Base-by-base conservation (phyloP, 1,140 invertebrate genomes). In the Diachasma alloeum region DNA sequence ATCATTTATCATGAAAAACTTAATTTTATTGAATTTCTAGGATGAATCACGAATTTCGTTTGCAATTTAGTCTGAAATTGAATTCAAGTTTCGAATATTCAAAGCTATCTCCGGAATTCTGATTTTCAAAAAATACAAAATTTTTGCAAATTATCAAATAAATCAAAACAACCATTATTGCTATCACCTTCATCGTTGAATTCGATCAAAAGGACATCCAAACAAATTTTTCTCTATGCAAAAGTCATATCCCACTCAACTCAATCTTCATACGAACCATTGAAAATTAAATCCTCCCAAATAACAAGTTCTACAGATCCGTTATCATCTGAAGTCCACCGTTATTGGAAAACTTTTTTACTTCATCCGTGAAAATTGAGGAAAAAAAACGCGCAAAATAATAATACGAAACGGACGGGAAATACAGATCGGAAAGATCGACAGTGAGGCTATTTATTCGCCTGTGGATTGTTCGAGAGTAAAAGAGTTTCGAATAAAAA, bases 391-490 rank as follows among this genome's bases (percentile, higher is more conserved):
- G 17, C 10, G 2, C 48, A 56, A 22, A 31, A 56, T 56, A 42
- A 42, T 42, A 56, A 56, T 26, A 11, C 22, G 59, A 26, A 63
- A 31, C 59, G 59, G 59, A 63, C 59, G 19, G 24, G 59, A 63
- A 63, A 63, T 63, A 10, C 59, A 63, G 59, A 63, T 63, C 59
- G 67, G 8, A 67, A 10, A 42, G 73, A 63, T 63, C 26, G 17
- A 39, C 67, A 63, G n/a, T 36, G 22, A 48, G 42, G 42, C 44
- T 26, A 71, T 71, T 48, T 71, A 71, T 59, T 44, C 68, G 75
- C n/a, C 63, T 71, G 69, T 44, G 75, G 72, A 71, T 76, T 76
- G 72, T 76, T 76, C 72, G 68, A 76, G 53, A 53, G 46, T 56
- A 56, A 63, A 73, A 56, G 59, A 31, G 67, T 67, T 69, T 71